Base-by-base conservation (phyloP, 2,797 vertebrate species). In the Pelobates cultripes region DNA sequence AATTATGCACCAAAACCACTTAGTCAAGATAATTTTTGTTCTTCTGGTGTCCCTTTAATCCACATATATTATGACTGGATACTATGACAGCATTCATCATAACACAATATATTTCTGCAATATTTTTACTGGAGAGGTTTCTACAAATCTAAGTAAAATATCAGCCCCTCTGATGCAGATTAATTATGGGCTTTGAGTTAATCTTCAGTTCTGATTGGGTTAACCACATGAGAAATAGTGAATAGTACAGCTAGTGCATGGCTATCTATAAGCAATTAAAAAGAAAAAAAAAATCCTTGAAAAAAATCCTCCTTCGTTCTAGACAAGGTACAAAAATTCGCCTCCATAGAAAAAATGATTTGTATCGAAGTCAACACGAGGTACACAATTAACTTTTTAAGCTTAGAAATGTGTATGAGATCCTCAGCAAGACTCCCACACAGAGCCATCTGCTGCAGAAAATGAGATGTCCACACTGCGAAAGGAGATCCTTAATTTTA, bases 391-490 rank as follows among this genome's bases (percentile, higher is more conserved):
- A 92, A 91, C 91, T 90, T 93, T 90, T 85, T 90, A 90, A 89
- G 89, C 90, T 93, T 91, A 90, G 89, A 91, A 91, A 93, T 95
- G 90, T 92, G 89, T 92, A 88, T 87, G 91, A 93, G 93, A 94
- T 94, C 91, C 88, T 88, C 91, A 82, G 91, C 91, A 91, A 91
- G 86, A 94, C 94, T 90, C 94, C 94, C 94, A 94, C 94, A 95
- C 95, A 95, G 92, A 91, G 93, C 97, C 97, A 97, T 98, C 97
- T 98, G 96, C 95, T 89, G 91, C 91, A 85, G 90, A 94, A 93
- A 94, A 94, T 94, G 93, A 94, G 94, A 90, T 92, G 93, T 95
- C 94, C 94, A 92, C 91, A 92, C 94, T 92, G 91, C 93, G 55
- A 96, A 64, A 89, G 88, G 87, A 89, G 89, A 90, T 89, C 88